These are phyloP conservation scores for Hemibagrus guttatus DNA, from an alignment of 2,797 vertebrate species.

Conservation along the genomic window DNA sequence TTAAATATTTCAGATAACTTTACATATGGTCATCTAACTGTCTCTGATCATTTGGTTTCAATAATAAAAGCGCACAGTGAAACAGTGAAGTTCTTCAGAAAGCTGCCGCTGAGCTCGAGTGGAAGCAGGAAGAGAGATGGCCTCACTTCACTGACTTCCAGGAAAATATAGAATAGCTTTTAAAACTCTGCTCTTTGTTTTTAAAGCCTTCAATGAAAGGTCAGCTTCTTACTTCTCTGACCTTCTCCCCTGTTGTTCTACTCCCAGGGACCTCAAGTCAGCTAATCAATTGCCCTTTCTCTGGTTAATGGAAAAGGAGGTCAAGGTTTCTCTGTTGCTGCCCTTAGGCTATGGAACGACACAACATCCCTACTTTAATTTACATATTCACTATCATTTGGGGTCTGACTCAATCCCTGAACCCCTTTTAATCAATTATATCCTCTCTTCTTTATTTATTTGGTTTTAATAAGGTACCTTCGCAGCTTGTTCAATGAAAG, in stretches of 20 bases:
- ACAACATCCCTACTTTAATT: not conserved
- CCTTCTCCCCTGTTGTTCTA: not conserved
- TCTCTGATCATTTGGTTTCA: no score
- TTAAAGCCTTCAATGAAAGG: not conserved
- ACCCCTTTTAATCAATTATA: not conserved
- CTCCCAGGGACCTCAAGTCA: not conserved
- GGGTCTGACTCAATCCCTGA: not conserved
- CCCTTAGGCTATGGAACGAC: not conserved
- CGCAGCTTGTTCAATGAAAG: not conserved
- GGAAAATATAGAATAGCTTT: not conserved
- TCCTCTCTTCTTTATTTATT: not conserved
- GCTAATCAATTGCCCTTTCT: conserved; percentile 7
- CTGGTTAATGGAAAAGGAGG: not conserved
- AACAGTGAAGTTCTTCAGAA: not conserved
- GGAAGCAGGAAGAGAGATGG: not conserved
- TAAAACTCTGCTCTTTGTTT: not conserved
- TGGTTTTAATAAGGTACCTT: not conserved
- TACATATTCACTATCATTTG: not conserved
- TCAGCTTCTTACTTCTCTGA: not conserved
- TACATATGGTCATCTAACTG: no score
- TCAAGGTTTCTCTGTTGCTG: not conserved
- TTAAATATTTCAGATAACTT: not conserved
- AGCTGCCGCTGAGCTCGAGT: not conserved
- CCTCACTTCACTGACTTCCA: not conserved
- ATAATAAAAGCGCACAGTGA: not conserved